phyloP scores from a whole-genome alignment of 1,140 invertebrate genomes.

The Grapholita molesta region DNA sequence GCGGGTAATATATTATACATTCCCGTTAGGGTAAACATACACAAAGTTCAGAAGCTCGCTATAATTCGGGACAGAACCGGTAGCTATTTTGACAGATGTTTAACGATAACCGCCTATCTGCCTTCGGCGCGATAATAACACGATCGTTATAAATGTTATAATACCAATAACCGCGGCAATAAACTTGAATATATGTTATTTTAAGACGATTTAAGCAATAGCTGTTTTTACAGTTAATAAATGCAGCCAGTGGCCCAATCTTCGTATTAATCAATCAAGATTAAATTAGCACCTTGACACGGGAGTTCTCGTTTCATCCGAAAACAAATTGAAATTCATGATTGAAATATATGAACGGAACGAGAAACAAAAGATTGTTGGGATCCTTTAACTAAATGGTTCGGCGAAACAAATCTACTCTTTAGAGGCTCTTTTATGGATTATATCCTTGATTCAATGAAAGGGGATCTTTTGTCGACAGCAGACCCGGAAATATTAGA shows the following conservation, averaged over 20 bases:
- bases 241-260: background rate
- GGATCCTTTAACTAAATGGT: slow-evolving; percentile 19
- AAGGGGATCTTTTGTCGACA: slow-evolving; percentile 50
- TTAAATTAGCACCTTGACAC: background rate
- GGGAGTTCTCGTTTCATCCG: background rate
- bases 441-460: slow-evolving; percentile 62
- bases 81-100: slow-evolving; percentile 11
- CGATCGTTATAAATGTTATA: slow-evolving; percentile 8
- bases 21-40: slow-evolving; percentile 5
- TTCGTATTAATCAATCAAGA: slow-evolving; percentile 9
- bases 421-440: slow-evolving; percentile 40
- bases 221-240: background rate
- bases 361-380: slow-evolving; percentile 29
- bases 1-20: slow-evolving; percentile 16
- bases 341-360: slow-evolving; percentile 29
- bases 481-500: slow-evolving; percentile 58
- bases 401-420: slow-evolving; percentile 39
- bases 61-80: slow-evolving; percentile 14
- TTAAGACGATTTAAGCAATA: slow-evolving; percentile 1
- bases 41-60: slow-evolving; percentile 9
- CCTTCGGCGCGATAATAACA: slow-evolving; percentile 10
- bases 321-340: slow-evolving; percentile 11
- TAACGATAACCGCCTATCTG: slow-evolving; percentile 15
- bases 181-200: slow-evolving; percentile 7
- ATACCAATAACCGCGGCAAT: slow-evolving; percentile 7